Base-by-base conservation (phyloP, 2,888 invertebrate species). In the Trypoxylon attenuatum region DNA sequence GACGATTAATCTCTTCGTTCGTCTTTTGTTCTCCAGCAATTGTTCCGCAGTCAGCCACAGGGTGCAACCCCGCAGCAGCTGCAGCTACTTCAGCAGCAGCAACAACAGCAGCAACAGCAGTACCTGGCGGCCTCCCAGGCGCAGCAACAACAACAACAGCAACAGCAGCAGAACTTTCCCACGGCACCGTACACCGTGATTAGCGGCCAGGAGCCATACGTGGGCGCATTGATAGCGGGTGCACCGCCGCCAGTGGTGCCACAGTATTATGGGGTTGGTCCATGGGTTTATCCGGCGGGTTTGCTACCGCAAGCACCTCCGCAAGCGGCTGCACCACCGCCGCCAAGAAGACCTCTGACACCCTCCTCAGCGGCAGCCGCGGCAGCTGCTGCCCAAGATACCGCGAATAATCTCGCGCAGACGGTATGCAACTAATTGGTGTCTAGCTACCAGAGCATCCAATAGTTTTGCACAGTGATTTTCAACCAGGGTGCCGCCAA, bases 261-360 rank as follows among this genome's bases (percentile, higher is more conserved):
- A 52, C 97, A 96, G 82, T 97, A 98, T 89, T 97, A 97, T 88
- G 94, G 95, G 59, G 94, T 96, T 73, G 93, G 93, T 49, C 96
- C 96, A 23, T 97, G 97, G 96, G 95, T 97, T 82, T 97, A 97
- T 89, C 96, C 96, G 39, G 92, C 94, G 43, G 92, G 93, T 84
- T 89, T 93, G 78, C 90, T 93, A 82, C 93, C 93, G 77, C 92
- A 92, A 80, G 87, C 87, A 46, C 86, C 87, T 19, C 90, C 90
- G 57, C 89, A 90, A 83, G 91, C 89, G 73, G 89, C 90, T 75
- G 84, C 87, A 87, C 91, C 84, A 87, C 91, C 81, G 25, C 88
- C 81, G 50, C 87, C 81, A 76, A 90, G 94, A 69, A 90, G 95
- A 85, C 95, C 94, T 71, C 91, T 94, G 77, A 94, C 94, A 69